These are phyloP conservation scores for Corbicula japonica DNA, from an alignment of 2,888 invertebrate genomes.

Conservation along the genomic window DNA sequence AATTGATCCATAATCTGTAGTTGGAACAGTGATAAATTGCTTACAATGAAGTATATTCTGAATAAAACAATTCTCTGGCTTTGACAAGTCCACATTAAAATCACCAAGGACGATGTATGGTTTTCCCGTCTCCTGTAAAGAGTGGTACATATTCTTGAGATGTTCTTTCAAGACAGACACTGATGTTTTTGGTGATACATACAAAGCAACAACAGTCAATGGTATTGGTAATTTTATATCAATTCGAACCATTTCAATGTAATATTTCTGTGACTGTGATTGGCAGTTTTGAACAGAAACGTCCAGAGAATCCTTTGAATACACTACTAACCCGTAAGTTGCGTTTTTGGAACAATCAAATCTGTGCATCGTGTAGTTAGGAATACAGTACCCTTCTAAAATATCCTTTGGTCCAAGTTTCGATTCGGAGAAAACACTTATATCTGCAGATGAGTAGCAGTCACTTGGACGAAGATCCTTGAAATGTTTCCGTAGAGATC, in stretches of 20 bases:
- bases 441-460: not conserved
- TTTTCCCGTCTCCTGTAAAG: too few relatives aligned
- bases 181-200: not conserved
- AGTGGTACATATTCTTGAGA: not conserved
- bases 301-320: not conserved
- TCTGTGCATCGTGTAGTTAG: not conserved
- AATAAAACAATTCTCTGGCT: too few relatives aligned
- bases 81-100: too few relatives aligned
- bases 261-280: not conserved
- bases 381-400: not conserved
- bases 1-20: not conserved
- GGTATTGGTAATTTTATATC: not conserved
- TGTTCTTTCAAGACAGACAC: not conserved
- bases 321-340: not conserved
- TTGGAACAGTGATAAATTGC: not conserved
- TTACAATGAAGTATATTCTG: not conserved
- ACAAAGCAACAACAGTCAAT: not conserved
- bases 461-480: slow-evolving; percentile 4
- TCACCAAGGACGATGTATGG: too few relatives aligned
- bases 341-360: too few relatives aligned
- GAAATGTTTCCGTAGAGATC: slow-evolving; percentile 25
- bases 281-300: not conserved
- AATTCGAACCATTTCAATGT: not conserved
- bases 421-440: slow-evolving; percentile 1
- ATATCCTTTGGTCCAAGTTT: not conserved